Conservation (phyloP, 2,113 vertebrate species). For the Lasiurus cinereus region DNA sequence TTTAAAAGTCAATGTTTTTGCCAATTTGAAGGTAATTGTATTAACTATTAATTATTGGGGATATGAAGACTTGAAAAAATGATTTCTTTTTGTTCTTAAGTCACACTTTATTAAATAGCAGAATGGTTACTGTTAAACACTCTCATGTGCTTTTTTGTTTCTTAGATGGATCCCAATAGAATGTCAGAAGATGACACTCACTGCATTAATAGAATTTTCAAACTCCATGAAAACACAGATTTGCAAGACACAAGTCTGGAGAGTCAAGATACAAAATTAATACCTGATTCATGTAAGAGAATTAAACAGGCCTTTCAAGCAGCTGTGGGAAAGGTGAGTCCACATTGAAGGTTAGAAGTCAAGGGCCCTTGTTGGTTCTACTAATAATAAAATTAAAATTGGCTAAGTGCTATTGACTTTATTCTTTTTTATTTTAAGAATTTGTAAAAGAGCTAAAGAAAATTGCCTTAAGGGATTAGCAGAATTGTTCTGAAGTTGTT, state of each 20-base stretch:
- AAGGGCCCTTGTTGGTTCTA: neutral
- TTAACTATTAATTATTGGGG: neutral
- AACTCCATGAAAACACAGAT: slow-evolving; percentile 84
- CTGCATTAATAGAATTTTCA: slow-evolving; percentile 88
- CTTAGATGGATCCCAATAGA: slow-evolving; percentile 89
- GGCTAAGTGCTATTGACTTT: neutral
- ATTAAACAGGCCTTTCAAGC: slow-evolving; percentile 88
- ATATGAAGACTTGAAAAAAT: neutral
- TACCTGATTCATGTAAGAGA: slow-evolving; percentile 88
- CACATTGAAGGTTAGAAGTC: neutral
- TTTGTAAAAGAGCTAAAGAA: slow-evolving; percentile 23
- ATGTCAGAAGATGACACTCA: slow-evolving; percentile 88
- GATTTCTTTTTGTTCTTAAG: neutral
- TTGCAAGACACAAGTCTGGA: slow-evolving; percentile 85
- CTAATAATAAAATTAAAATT: slow-evolving; percentile 16
- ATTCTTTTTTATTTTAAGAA: slow-evolving; percentile 46
- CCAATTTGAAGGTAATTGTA: neutral
- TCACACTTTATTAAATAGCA: slow-evolving; percentile 41
- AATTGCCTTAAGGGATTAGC: neutral
- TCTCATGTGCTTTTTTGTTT: slow-evolving; percentile 31
- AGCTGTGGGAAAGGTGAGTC: slow-evolving; percentile 87
- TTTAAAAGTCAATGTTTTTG: slow-evolving; percentile 6
- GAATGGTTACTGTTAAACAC: neutral
- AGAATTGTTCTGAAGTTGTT: slow-evolving; percentile 48
- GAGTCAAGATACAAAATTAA: slow-evolving; percentile 83